Conservation (phyloP, 1,140 invertebrate species). For the Maconellicoccus hirsutus region DNA sequence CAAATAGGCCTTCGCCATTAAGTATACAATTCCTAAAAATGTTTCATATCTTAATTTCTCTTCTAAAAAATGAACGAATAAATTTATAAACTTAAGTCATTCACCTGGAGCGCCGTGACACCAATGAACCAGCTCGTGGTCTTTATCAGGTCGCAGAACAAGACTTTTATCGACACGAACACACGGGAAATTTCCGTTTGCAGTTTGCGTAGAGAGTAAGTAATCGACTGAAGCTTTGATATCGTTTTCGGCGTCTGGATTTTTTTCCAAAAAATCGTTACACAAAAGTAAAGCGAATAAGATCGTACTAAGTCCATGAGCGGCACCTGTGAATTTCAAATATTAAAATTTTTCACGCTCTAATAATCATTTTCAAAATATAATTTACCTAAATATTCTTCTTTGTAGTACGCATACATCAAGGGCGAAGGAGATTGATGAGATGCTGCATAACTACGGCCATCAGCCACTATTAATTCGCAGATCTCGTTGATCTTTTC, state of each 20-base stretch:
- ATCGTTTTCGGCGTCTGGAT: conserved; percentile 40
- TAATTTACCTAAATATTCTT: conserved; percentile 58
- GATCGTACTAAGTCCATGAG: conserved; percentile 59
- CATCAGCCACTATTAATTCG: conserved; percentile 53
- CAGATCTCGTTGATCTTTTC: conserved; percentile 50
- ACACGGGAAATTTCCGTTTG: conserved; percentile 64
- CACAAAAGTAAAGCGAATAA: conserved; percentile 50
- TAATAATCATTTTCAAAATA: not conserved
- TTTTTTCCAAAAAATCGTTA: conserved; percentile 45
- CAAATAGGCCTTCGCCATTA: conserved; percentile 68
- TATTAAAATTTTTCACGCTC: not conserved
- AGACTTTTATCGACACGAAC: conserved; percentile 53
- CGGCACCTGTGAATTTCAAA: conserved; percentile 46
- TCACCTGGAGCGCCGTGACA: conserved; percentile 70
- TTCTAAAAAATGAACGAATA: conserved; percentile 15
- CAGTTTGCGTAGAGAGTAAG: conserved; percentile 48
- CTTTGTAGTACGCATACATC: conserved; percentile 77
- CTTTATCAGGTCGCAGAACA: conserved; percentile 34
- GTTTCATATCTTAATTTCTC: not conserved
- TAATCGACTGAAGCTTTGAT: conserved; percentile 47
- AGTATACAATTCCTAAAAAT: conserved; percentile 52
- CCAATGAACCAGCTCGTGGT: conserved; percentile 68
- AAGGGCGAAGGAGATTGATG: conserved; percentile 51
- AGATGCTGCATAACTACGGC: conserved; percentile 48
- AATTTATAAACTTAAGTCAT: conserved; percentile 8